A percentile compares a stretch with the other conserved stretches of the same genome.
Conservation (phyloP, 2,113 vertebrate species). For the Nyctibius bracteatus region DNA sequence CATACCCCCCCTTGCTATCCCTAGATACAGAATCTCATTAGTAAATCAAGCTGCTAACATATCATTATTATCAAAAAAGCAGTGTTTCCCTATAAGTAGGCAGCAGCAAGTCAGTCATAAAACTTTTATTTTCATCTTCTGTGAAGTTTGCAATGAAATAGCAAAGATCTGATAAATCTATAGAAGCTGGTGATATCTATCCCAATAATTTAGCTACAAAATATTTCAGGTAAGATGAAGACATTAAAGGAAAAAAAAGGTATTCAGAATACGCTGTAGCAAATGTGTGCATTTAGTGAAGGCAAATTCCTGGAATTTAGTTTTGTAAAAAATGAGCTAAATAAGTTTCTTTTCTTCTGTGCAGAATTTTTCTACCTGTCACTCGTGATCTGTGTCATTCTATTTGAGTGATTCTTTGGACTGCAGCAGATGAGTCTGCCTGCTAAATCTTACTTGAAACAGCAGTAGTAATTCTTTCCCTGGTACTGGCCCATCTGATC, state of each 20-base stretch:
- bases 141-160: not conserved
- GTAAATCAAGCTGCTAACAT: conserved; percentile 9
- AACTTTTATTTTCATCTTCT: conserved; percentile 1
- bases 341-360: not conserved
- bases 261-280: not conserved
- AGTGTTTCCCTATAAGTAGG: not conserved
- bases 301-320: not conserved
- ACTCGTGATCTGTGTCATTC: not conserved
- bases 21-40: not conserved
- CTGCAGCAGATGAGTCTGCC: not conserved
- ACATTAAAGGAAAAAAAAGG: not conserved
- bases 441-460: not conserved
- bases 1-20: not conserved
- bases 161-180: not conserved
- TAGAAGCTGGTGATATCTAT: not conserved
- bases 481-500: not conserved
- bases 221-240: not conserved
- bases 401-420: not conserved
- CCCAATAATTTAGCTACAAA: not conserved
- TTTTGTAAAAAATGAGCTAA: not conserved
- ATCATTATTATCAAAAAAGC: not conserved
- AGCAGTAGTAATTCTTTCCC: not conserved
- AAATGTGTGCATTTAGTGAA: not conserved
- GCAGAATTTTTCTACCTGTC: not conserved
- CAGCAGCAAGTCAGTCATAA: not conserved